phyloP scores from a whole-genome alignment of 2,888 invertebrate species.

The Tanytarsus gracilentus region DNA sequence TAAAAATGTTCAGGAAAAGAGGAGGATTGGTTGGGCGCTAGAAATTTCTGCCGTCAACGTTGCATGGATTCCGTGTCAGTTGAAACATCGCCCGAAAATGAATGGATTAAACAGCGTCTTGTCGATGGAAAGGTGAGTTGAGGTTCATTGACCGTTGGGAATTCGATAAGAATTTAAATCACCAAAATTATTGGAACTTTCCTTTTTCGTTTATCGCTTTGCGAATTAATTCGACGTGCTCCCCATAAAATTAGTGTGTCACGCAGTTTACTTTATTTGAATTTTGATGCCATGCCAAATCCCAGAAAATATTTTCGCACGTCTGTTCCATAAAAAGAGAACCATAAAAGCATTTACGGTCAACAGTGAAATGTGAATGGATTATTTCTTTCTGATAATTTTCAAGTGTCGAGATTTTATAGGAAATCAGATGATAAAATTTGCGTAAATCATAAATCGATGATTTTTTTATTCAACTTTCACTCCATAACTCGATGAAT shows the following conservation, averaged over 20 bases:
- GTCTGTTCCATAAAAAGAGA: too few relatives aligned
- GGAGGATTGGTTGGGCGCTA: constrained; percentile 74
- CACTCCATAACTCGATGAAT: too few relatives aligned
- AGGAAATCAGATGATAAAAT: too few relatives aligned
- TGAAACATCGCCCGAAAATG: constrained; percentile 78
- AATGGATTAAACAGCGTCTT: constrained; percentile 73
- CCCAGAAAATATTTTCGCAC: too few relatives aligned
- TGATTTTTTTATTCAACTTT: too few relatives aligned
- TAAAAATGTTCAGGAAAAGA: constrained; percentile 44
- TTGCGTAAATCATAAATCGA: too few relatives aligned
- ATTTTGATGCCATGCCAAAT: constrained; percentile 15
- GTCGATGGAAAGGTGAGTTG: constrained; percentile 63
- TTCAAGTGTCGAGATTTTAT: too few relatives aligned
- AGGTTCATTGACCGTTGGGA: constrained; percentile 9
- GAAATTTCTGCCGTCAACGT: constrained; percentile 78
- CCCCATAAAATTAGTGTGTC: neutral
- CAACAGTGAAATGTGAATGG: too few relatives aligned
- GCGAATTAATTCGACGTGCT: neutral
- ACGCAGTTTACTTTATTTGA: constrained; percentile 7
- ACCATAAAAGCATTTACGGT: too few relatives aligned
- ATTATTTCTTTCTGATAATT: too few relatives aligned
- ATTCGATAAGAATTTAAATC: constrained; percentile 11
- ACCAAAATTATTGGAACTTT: neutral
- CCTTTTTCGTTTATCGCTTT: neutral
- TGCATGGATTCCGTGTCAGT: constrained; percentile 85